Base-by-base conservation (phyloP, 2,113 vertebrate genomes). In the Genyomyrus donnyi region DNA sequence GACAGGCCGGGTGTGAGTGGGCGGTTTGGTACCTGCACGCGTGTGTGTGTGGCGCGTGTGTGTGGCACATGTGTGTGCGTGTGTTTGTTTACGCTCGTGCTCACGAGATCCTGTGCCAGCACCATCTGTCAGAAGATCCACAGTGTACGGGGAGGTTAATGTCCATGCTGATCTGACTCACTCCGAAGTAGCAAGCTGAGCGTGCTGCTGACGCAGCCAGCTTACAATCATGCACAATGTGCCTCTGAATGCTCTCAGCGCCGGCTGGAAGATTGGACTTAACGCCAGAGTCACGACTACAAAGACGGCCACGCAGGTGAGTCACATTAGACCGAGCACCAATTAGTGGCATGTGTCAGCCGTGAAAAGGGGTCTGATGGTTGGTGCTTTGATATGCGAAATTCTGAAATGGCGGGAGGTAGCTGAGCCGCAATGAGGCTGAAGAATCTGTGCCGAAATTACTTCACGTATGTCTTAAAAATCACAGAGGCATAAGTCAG, bases 121-220 rank as follows among this genome's bases (percentile, higher is more conserved):
- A 50, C 84, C 84, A 50, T 86, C 84, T 86, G 84, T 86, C 48
- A 86, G 84, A 50, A 31, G 17, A 86, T 86, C 84, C 84, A 50
- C 50, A 31, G 84, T 24, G 10, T 86, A 3, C 46, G 0, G 3
- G 35, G 35, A 80, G 35, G 48, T 50, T 86, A 48, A 48, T 27
- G 48, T 49, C 84, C 46, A 5, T n/a, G 84, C 48, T 31, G 48
- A 86, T 48, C 84, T 27, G 45, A 27, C 48, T 86, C 84, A 48
- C 48, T 11, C 24, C 5, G 10, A 50, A 86, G 48, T 50, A 15
- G 45, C 45, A 50, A 50, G 84, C n/a, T 49, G 84, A n/a, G 21
- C 1, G 5, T 4, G 5, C 24, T 1, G 46, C 84, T n/a, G 48
- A 15, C 84, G n/a, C 45, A 27, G 84, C 4, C 21, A 48, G 21